Evolutionary conservation across 2,888 invertebrate genomes (phyloP).

Genomic region (Notodromas monacha): DNA sequence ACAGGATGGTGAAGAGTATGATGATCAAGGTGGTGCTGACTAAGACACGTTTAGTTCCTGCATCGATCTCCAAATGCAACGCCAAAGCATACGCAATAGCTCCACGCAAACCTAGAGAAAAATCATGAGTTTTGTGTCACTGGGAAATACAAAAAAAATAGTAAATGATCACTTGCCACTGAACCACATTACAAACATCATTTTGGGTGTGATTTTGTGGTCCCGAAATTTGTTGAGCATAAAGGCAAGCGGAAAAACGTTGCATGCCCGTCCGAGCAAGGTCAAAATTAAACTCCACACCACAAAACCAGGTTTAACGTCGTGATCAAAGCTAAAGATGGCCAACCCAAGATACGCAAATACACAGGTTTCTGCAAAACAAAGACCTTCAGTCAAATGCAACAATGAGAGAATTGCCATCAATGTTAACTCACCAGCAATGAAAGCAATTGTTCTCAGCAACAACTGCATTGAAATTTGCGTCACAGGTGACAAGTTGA

Average conservation of each 20-base stretch:
- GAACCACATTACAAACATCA: constrained; percentile 99
- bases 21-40: constrained; percentile 94
- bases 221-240: constrained; percentile 82
- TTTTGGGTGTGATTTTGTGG: constrained; percentile 85
- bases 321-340: constrained; percentile 70
- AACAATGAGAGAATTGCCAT: not conserved
- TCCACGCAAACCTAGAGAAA: constrained; percentile 44
- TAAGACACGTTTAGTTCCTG: constrained; percentile 76
- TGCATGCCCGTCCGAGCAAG: constrained; percentile 67
- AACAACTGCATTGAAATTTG: constrained; percentile 99
- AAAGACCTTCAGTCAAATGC: constrained; percentile 7
- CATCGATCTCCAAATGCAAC: constrained; percentile 66
- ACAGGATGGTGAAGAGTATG: constrained; percentile 70
- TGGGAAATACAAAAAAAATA: no score
- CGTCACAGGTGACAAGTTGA: constrained; percentile 83
- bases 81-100: constrained; percentile 93
- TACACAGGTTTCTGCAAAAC: constrained; percentile 57
- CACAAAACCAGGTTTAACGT: constrained; percentile 43
- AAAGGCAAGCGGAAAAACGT: constrained; percentile 76
- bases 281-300: constrained; percentile 78
- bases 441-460: constrained; percentile 80
- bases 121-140: no score
- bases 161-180: constrained; percentile 29
- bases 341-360: constrained; percentile 90
- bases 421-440: constrained; percentile 23